A percentile compares a stretch with the other conserved stretches of the same genome.
Conservation (phyloP, 2,113 vertebrate species). For the Alethe castanea region DNA sequence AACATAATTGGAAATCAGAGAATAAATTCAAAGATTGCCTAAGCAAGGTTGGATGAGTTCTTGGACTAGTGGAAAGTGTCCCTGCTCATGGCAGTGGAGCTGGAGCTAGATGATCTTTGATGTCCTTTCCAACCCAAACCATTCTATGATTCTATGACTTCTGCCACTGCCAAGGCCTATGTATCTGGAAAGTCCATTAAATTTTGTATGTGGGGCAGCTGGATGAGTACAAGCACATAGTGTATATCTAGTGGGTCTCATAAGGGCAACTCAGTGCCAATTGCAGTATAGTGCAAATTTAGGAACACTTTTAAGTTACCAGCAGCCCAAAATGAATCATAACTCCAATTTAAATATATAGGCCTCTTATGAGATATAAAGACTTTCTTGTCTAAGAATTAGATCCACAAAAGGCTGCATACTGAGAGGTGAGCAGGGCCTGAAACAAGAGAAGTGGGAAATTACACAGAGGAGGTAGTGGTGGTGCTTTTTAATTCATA, state of each 20-base stretch:
- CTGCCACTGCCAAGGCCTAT: not conserved
- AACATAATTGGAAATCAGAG: not conserved
- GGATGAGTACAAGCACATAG: not conserved
- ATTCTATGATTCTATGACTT: not conserved
- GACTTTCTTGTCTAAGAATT: not conserved
- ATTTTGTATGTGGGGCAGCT: not conserved
- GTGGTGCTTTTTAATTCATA: not conserved
- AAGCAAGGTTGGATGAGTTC: not conserved
- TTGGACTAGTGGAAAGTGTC: not conserved
- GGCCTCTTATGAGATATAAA: not conserved
- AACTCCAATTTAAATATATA: not conserved
- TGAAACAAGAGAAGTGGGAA: not conserved
- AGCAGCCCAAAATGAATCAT: not conserved
- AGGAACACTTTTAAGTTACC: not conserved
- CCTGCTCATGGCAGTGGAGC: not conserved
- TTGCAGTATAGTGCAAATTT: not conserved
- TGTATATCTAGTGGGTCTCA: not conserved
- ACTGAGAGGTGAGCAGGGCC: not conserved
- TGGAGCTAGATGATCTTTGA: not conserved
- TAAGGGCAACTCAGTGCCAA: not conserved
- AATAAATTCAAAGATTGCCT: not conserved
- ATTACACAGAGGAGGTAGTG: rapidly evolving
- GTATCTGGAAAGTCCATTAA: not conserved
- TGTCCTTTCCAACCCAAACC: not conserved
- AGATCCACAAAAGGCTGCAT: not conserved